phyloP scores from a whole-genome alignment of 1,140 invertebrate genomes.

The Antheraea pernyi region DNA sequence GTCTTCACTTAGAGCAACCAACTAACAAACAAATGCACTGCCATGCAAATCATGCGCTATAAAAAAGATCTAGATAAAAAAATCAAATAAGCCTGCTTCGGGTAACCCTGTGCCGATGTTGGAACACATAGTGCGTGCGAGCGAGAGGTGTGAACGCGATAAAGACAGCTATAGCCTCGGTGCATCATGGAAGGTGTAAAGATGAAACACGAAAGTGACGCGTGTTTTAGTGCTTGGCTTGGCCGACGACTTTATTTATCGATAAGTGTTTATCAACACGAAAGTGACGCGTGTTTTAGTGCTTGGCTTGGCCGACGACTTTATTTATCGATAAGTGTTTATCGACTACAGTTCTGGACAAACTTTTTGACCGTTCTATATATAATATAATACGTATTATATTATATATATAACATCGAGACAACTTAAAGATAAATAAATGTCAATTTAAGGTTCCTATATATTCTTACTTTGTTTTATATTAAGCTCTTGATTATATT shows the following conservation, averaged over 20 bases:
- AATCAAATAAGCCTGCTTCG: not conserved
- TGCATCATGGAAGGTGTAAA: constrained; percentile 69
- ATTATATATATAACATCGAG: too few species aligned
- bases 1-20: too few species aligned
- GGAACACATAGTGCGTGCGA: constrained; percentile 23
- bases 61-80: not conserved
- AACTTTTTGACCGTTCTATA: too few species aligned
- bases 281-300: constrained; percentile 69
- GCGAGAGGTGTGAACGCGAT: constrained; percentile 29
- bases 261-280: too few species aligned
- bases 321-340: not conserved
- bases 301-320: constrained; percentile 22
- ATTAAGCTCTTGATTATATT: too few species aligned
- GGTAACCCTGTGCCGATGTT: constrained; percentile 5
- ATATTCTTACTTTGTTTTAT: too few species aligned
- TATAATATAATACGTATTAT: too few species aligned
- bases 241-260: too few species aligned
- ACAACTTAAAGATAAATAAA: too few species aligned
- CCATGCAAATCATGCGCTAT: not conserved
- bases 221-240: constrained; percentile 63
- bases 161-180: constrained; percentile 39
- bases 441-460: too few species aligned
- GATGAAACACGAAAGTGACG: constrained; percentile 73
- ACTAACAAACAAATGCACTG: too few species aligned
- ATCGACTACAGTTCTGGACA: too few species aligned